Conservation (phyloP, 1,140 invertebrate species). For the Penaeus vannamei region DNA sequence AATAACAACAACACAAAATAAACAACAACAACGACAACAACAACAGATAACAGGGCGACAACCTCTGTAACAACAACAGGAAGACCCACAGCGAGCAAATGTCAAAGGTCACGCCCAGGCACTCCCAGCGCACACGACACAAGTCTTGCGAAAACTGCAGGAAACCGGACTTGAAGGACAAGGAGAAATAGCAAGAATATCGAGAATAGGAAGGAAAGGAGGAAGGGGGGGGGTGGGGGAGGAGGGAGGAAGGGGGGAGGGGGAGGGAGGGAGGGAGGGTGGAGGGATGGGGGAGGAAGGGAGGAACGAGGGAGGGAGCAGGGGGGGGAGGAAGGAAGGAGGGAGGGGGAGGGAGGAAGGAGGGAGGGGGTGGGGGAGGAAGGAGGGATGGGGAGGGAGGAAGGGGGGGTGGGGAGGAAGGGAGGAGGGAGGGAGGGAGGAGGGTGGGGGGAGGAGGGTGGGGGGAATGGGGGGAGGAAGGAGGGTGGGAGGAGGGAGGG, state of each 20-base stretch:
- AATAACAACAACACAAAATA: too few relatives aligned
- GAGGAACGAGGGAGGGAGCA: neutral
- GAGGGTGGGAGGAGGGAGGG: neutral
- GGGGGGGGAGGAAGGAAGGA: neutral
- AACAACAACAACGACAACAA: too few relatives aligned
- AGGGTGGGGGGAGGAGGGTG: neutral
- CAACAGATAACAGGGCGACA: too few relatives aligned
- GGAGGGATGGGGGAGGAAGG: neutral
- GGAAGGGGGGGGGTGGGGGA: neutral
- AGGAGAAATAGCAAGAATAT: neutral
- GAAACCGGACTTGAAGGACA: neutral
- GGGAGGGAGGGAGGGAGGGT: neutral
- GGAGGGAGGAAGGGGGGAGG: neutral
- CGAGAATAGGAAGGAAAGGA: constrained; percentile 6
- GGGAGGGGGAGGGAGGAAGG: neutral
- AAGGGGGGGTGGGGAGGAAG: neutral
- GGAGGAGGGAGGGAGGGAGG: neutral
- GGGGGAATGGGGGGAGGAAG: too few relatives aligned
- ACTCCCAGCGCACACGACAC: too few relatives aligned
- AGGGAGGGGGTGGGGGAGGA: neutral
- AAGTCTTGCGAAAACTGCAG: neutral
- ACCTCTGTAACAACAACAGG: too few relatives aligned
- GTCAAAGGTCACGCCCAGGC: too few relatives aligned
- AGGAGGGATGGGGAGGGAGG: neutral
- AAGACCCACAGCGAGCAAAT: too few relatives aligned